Evolutionary conservation across 2,113 vertebrate species (phyloP).

Genomic region (Calyptomena viridis): DNA sequence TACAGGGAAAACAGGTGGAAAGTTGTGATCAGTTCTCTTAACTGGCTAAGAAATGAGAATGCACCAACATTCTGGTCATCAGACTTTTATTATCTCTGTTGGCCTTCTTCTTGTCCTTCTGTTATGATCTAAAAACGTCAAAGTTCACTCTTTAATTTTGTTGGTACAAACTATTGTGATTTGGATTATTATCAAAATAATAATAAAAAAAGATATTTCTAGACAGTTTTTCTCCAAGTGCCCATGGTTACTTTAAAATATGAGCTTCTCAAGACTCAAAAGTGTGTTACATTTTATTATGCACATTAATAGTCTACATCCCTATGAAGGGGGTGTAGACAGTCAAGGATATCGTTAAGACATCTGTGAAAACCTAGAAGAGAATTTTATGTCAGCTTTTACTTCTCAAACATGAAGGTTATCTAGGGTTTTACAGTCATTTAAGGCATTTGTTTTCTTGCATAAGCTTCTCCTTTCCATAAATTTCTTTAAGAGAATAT

Average conservation of each 20-base stretch:
- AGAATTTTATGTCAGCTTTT: background rate
- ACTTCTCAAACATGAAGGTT: background rate
- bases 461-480: background rate
- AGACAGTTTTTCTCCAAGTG: background rate
- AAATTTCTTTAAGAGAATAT: background rate
- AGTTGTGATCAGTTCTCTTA: background rate
- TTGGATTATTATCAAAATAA: background rate
- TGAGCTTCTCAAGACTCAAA: background rate
- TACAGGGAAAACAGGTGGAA: background rate
- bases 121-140: background rate
- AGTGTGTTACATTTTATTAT: background rate
- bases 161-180: background rate
- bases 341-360: background rate
- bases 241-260: background rate
- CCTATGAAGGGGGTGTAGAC: background rate
- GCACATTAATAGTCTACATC: rapidly evolving
- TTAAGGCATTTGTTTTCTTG: background rate
- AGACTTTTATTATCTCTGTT: background rate
- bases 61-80: background rate
- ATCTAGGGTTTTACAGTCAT: background rate
- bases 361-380: background rate
- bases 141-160: background rate
- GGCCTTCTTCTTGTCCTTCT: background rate
- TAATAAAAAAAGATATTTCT: background rate
- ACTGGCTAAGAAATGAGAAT: background rate